phyloP scores from a whole-genome alignment of 1,140 invertebrate species.

The Drosophila ironensis region DNA sequence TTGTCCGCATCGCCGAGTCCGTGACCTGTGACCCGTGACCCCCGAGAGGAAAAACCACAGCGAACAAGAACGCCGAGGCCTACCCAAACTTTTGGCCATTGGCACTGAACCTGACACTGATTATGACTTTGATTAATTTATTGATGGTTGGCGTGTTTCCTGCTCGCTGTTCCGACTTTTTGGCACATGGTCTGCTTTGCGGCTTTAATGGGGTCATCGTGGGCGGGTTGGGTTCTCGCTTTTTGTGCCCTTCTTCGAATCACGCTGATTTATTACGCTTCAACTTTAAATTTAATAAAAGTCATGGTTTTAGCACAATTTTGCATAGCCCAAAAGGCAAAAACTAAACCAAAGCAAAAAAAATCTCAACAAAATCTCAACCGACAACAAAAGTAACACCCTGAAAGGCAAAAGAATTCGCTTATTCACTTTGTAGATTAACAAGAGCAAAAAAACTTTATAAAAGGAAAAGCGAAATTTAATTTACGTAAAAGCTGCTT shows the following conservation, averaged over 20 bases:
- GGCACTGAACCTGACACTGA: conserved; percentile 78
- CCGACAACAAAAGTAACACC: conserved; percentile 28
- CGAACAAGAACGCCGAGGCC: conserved; percentile 4
- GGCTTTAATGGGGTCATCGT: conserved; percentile 20
- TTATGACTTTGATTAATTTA: conserved; percentile 82
- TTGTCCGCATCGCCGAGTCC: conserved; percentile 39
- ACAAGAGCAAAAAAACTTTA: conserved; percentile 31
- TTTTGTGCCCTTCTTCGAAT: conserved; percentile 59
- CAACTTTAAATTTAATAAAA: conserved; percentile 80
- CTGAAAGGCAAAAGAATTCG: conserved; percentile 46
- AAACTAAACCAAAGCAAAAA: conserved; percentile 31
- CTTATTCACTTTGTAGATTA: conserved; percentile 79
- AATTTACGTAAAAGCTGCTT: conserved; percentile 76
- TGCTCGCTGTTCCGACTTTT: conserved; percentile 31
- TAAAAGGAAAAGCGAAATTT: conserved; percentile 66
- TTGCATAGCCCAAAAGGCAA: conserved; percentile 42
- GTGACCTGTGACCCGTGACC: conserved; percentile 13
- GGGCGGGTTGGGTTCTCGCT: conserved; percentile 19
- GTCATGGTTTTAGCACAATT: conserved; percentile 61
- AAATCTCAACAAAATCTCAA: conserved; percentile 25
- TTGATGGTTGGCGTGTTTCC: conserved; percentile 81
- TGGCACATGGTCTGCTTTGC: conserved; percentile 16
- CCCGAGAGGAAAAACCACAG: background rate
- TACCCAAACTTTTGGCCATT: conserved; percentile 60
- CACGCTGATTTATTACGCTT: conserved; percentile 78